phyloP scores from a whole-genome alignment of 2,113 vertebrate species.

The Gallinago jamesoni region DNA sequence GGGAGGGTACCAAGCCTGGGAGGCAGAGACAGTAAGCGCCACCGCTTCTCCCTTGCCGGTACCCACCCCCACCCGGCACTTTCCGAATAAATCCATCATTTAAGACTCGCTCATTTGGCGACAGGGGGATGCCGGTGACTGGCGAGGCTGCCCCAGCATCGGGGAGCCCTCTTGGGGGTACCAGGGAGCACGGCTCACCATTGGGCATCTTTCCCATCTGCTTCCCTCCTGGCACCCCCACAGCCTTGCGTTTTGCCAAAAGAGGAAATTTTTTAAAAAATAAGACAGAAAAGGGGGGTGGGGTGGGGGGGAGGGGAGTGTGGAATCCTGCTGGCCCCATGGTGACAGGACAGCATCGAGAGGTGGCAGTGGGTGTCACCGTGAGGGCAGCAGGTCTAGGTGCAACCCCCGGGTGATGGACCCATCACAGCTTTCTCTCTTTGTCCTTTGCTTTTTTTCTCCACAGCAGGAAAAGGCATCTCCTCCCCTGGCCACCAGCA shows the following conservation, averaged over 20 bases:
- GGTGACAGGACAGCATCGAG: accelerated
- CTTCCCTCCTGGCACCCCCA: neutral
- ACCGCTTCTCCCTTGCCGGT: neutral
- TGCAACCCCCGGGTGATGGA: accelerated
- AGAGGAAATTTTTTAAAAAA: neutral
- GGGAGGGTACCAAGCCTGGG: neutral
- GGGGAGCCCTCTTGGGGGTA: neutral
- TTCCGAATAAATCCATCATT: accelerated
- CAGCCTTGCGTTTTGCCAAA: accelerated
- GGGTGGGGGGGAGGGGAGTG: too few species aligned
- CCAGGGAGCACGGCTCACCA: accelerated
- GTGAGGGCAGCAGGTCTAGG: accelerated
- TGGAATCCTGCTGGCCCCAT: accelerated
- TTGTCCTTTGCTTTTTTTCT: too few species aligned
- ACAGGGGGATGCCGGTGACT: accelerated
- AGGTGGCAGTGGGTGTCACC: accelerated
- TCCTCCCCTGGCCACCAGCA: neutral
- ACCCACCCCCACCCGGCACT: accelerated
- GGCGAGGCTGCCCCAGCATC: accelerated
- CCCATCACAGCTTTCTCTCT: neutral
- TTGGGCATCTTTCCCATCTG: neutral
- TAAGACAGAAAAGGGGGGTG: accelerated
- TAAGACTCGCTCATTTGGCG: accelerated
- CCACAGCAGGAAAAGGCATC: neutral
- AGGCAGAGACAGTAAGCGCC: neutral